Conservation (phyloP, 2,797 vertebrate species). For the Sebastes trivittatus region DNA sequence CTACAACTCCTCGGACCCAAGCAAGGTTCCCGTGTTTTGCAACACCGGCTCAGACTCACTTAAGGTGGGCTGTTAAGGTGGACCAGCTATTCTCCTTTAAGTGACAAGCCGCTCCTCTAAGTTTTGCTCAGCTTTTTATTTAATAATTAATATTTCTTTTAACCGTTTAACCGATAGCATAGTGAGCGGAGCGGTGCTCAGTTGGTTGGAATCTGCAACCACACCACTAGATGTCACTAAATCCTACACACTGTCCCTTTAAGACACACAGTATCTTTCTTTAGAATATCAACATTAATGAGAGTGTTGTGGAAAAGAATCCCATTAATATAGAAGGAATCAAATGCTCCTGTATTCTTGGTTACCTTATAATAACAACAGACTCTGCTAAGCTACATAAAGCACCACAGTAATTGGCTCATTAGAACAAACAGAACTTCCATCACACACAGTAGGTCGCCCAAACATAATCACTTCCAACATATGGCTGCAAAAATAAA, state of each 20-base stretch:
- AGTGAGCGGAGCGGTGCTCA: too few relatives aligned
- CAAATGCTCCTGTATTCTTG: not conserved
- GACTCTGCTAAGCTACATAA: not conserved
- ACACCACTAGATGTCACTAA: too few relatives aligned
- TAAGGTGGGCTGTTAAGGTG: too few relatives aligned
- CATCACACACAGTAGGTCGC: not conserved
- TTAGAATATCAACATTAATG: not conserved
- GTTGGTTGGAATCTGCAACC: too few relatives aligned
- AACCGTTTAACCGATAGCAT: too few relatives aligned
- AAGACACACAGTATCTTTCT: not conserved
- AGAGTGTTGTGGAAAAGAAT: not conserved
- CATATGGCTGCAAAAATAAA: not conserved
- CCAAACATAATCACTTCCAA: not conserved
- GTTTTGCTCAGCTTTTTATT: too few relatives aligned
- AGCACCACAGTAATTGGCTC: not conserved
- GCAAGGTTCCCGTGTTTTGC: too few relatives aligned
- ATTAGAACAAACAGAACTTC: not conserved
- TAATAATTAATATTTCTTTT: too few relatives aligned
- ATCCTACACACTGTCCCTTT: not conserved
- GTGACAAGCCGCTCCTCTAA: too few relatives aligned
- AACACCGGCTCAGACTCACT: too few relatives aligned
- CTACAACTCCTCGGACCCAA: too few relatives aligned
- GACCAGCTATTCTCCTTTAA: too few relatives aligned
- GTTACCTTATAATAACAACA: not conserved
- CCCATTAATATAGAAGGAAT: not conserved